Percentiles rank a stretch among this genome's conserved stretches.
phyloP scores from a whole-genome alignment of 2,797 vertebrate species.

The Melanotaenia nigrans region DNA sequence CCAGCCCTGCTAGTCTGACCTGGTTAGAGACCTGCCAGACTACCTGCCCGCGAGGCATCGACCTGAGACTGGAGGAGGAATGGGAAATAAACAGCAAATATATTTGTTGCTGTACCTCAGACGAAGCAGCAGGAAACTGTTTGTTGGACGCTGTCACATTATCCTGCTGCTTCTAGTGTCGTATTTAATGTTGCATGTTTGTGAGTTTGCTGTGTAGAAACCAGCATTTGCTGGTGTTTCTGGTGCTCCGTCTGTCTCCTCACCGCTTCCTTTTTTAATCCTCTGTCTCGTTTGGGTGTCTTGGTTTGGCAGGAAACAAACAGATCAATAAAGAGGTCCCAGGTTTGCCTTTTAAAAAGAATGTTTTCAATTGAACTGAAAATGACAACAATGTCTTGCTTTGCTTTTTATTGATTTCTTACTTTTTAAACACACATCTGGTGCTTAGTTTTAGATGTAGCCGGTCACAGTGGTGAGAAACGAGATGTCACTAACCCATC shows the following conservation, averaged over 20 bases:
- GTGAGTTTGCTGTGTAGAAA: too few relatives aligned
- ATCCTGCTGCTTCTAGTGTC: background rate
- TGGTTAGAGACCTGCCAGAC: constrained; percentile 35
- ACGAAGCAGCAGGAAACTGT: too few relatives aligned
- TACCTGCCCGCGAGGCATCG: background rate
- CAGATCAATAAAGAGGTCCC: constrained; percentile 55
- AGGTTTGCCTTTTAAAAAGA: constrained; percentile 52
- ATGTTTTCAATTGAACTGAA: constrained; percentile 47
- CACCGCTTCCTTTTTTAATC: constrained; percentile 13
- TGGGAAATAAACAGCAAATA: background rate
- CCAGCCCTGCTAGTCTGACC: constrained; percentile 22
- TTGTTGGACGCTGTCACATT: too few relatives aligned
- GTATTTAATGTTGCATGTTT: too few relatives aligned
- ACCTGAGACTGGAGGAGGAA: background rate
- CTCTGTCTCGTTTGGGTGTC: constrained; percentile 41
- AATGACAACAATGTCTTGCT: constrained; percentile 21
- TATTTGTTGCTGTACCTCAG: too few relatives aligned
- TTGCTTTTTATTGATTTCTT: constrained; percentile 52
- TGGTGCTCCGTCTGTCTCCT: too few relatives aligned
- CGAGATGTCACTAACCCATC: too few relatives aligned
- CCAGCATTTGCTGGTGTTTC: too few relatives aligned
- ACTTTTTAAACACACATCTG: constrained; percentile 23
- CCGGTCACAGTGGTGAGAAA: too few relatives aligned
- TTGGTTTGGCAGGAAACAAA: constrained; percentile 52
- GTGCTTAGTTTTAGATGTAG: too few relatives aligned